These are phyloP conservation scores for Tipula confusa DNA, from an alignment of 2,888 invertebrate genomes.

Conservation along the genomic window DNA sequence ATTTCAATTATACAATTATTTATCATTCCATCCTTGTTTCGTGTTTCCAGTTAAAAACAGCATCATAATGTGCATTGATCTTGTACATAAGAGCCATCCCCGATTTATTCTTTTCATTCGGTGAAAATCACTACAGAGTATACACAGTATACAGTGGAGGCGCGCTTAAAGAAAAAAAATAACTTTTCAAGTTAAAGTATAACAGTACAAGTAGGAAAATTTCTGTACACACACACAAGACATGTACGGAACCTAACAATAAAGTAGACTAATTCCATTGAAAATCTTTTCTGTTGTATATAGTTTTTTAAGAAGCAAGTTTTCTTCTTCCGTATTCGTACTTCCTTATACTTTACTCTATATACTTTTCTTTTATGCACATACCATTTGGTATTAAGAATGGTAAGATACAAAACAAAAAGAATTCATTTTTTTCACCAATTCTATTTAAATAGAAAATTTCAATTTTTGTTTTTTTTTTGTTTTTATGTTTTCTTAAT, in stretches of 20 bases:
- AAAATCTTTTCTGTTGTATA: background rate
- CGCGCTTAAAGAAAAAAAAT: background rate
- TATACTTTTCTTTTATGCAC: background rate
- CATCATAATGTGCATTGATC: background rate
- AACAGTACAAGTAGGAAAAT: background rate
- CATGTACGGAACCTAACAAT: background rate
- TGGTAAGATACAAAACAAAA: constrained; percentile 7
- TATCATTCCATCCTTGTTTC: background rate
- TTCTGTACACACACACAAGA: background rate
- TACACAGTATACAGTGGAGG: background rate
- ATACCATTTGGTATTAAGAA: background rate
- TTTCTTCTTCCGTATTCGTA: background rate
- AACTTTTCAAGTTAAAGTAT: background rate
- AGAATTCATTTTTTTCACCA: background rate
- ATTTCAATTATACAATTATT: constrained; percentile 15
- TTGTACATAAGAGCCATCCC: background rate
- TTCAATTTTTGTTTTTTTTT: constrained; percentile 21
- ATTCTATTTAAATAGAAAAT: background rate
- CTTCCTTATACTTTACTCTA: background rate
- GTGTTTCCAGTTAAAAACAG: background rate
- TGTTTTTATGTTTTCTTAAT: background rate
- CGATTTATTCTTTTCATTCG: background rate
- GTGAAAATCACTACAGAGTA: background rate
- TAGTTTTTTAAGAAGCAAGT: background rate
- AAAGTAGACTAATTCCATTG: background rate